Evolutionary conservation across 2,888 invertebrate species (phyloP).

Genomic region (Cheilosia soror): DNA sequence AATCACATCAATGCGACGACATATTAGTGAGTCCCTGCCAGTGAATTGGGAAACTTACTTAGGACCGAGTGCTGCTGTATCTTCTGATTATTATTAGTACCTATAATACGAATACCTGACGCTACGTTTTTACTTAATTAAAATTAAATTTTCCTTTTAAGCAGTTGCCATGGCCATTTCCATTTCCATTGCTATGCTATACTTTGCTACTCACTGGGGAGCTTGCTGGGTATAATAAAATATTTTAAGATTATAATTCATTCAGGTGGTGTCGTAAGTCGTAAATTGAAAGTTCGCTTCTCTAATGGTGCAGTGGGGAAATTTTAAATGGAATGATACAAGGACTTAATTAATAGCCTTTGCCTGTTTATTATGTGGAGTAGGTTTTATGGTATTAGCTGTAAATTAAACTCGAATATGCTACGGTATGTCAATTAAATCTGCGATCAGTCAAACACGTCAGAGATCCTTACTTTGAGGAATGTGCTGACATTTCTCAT

Average conservation of each 20-base stretch:
- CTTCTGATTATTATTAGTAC: constrained; percentile 39
- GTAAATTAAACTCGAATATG: not conserved
- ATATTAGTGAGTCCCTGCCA: constrained; percentile 60
- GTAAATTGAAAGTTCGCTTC: constrained; percentile 65
- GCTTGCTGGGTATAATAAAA: constrained; percentile 43
- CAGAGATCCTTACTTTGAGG: not conserved
- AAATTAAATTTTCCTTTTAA: constrained; percentile 66
- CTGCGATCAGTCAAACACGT: not conserved
- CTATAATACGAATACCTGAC: constrained; percentile 27
- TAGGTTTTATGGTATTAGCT: not conserved
- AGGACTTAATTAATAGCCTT: constrained; percentile 43
- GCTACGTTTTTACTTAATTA: constrained; percentile 64
- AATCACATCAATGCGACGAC: constrained; percentile 75
- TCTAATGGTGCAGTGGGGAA: constrained; percentile 30
- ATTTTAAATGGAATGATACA: constrained; percentile 27
- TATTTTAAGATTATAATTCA: constrained; percentile 65
- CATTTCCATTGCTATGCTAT: not conserved
- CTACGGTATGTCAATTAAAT: not conserved
- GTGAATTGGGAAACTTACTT: constrained; percentile 47
- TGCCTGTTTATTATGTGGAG: not conserved
- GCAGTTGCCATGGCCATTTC: constrained; percentile 19
- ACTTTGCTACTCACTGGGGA: not conserved
- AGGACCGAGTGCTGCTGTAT: constrained; percentile 33
- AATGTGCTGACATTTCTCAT: too few relatives aligned
- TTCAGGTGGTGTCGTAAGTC: constrained; percentile 67